These are phyloP conservation scores for Chaunax sp. DNA, from an alignment of 2,797 vertebrate species.

Conservation along the genomic window DNA sequence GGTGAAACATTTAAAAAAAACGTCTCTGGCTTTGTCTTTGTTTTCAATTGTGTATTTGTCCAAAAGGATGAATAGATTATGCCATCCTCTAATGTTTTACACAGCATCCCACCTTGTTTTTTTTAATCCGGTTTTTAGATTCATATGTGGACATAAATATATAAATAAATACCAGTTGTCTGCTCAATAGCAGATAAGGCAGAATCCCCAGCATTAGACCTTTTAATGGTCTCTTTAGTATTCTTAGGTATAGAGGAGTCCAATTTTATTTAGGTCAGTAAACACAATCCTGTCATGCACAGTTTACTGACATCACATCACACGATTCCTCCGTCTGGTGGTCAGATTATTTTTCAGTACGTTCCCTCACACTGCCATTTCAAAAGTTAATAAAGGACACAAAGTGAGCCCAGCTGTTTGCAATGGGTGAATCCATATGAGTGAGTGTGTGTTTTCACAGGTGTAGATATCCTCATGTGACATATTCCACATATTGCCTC, in stretches of 20 bases:
- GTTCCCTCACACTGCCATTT: neutral
- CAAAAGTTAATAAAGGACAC: neutral
- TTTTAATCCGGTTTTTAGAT: neutral
- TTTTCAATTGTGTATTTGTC: neutral
- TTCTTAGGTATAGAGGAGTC: neutral
- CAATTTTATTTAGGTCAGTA: neutral
- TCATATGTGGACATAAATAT: slow-evolving; percentile 3
- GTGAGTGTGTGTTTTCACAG: neutral
- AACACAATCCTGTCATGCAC: neutral
- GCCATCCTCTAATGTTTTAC: neutral
- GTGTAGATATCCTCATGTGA: neutral
- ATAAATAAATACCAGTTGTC: neutral
- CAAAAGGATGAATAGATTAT: neutral
- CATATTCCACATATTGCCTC: neutral
- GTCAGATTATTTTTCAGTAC: neutral
- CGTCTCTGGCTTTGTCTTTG: neutral
- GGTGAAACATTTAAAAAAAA: too few species aligned
- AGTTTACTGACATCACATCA: slow-evolving; percentile 13
- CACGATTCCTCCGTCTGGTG: neutral
- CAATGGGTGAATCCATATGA: neutral
- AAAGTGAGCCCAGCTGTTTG: neutral
- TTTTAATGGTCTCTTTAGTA: neutral
- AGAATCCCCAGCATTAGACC: neutral
- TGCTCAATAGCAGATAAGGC: neutral
- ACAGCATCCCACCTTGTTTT: neutral